phyloP scores from a whole-genome alignment of 1,140 invertebrate species.

The Vanessa atalanta region DNA sequence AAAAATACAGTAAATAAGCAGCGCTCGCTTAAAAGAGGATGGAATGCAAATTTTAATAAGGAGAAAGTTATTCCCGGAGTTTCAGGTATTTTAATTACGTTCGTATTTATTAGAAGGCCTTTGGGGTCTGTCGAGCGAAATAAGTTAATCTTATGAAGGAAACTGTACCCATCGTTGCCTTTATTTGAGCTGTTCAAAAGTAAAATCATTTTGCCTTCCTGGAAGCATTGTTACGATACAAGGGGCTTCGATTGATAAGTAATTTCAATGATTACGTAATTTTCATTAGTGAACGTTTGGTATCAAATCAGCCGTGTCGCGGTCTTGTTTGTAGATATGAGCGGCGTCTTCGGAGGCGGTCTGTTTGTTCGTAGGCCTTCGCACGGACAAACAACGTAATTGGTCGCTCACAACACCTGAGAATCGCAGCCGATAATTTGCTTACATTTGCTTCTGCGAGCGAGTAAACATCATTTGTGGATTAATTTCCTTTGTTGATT shows the following conservation, averaged over 20 bases:
- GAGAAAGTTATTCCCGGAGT: slow-evolving; percentile 37
- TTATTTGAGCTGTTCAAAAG: neutral
- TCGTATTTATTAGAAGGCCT: slow-evolving; percentile 36
- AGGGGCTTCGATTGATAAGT: no score
- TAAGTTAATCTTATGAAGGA: slow-evolving; percentile 23
- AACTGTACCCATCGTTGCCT: neutral
- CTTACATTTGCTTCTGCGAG: slow-evolving; percentile 12
- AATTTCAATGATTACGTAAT: neutral
- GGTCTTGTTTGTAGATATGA: slow-evolving; percentile 3
- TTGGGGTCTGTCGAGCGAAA: slow-evolving; percentile 19
- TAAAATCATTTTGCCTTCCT: neutral
- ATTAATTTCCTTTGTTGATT: slow-evolving; percentile 19
- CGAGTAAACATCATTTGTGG: slow-evolving; percentile 21
- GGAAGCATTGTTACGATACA: neutral
- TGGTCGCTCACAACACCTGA: slow-evolving; percentile 30
- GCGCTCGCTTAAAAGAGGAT: slow-evolving; percentile 28
- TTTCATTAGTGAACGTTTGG: neutral
- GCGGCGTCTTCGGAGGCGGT: neutral
- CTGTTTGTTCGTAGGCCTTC: slow-evolving; percentile 13
- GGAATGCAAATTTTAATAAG: slow-evolving; percentile 42
- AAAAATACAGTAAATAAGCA: slow-evolving; percentile 33
- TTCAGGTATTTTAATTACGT: slow-evolving; percentile 42
- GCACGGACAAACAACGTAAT: slow-evolving; percentile 13
- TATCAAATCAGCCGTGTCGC: neutral
- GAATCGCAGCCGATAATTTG: slow-evolving; percentile 28